Conservation (phyloP, 2,797 vertebrate species). For the Eulemur rubriventer region DNA sequence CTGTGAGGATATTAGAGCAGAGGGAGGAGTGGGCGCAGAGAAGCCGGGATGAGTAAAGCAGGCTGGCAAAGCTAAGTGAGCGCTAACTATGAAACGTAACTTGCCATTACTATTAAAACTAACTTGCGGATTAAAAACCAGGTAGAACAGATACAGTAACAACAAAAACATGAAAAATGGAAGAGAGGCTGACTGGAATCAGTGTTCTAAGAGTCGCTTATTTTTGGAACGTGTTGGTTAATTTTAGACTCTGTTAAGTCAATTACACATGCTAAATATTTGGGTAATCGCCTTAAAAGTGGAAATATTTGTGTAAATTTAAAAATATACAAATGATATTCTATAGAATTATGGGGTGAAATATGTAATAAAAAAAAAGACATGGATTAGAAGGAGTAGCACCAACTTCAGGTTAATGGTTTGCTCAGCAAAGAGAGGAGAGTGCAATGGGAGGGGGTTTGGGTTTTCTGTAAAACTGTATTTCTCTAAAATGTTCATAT, state of each 20-base stretch:
- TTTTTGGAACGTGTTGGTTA: background rate
- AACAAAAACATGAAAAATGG: accelerated
- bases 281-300: background rate
- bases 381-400: background rate
- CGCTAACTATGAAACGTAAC: background rate
- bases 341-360: background rate
- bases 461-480: background rate
- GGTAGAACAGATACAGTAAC: background rate
- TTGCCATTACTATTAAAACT: background rate
- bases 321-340: background rate
- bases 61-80: background rate
- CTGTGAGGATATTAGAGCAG: background rate
- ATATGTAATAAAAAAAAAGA: background rate
- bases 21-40: background rate
- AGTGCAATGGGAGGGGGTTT: background rate
- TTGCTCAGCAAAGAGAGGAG: background rate
- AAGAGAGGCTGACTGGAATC: background rate
- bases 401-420: background rate
- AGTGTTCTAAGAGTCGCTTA: too few species aligned
- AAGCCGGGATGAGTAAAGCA: accelerated
- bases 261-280: background rate
- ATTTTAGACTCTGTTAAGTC: background rate
- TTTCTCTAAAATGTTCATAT: background rate
- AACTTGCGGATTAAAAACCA: too few species aligned
- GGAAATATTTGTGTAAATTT: background rate